Evolutionary conservation across 37 sponge, comb jelly and placozoan species (phyloP).

Genomic region (Corticium candelabrum): DNA sequence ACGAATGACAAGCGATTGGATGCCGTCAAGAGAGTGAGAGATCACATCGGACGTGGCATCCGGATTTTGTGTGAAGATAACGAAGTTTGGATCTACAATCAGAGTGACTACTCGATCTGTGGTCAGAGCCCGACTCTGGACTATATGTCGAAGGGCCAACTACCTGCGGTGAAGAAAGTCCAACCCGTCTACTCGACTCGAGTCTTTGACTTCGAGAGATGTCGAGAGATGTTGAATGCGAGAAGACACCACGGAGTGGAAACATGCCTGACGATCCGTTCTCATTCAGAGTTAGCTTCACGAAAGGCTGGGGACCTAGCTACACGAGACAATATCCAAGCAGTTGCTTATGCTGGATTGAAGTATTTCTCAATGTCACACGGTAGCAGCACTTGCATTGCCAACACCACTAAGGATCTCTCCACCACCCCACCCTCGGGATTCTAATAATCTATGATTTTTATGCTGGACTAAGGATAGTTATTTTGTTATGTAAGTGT

Average conservation of each 20-base stretch:
- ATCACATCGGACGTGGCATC: not conserved
- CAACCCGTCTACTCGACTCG: not conserved
- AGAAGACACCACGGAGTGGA: not conserved
- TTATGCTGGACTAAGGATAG: too few species aligned
- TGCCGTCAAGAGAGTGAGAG: not conserved
- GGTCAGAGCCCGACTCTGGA: not conserved
- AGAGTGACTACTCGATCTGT: not conserved
- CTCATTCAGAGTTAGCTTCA: not conserved
- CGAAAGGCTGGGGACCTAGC: slow-evolving; percentile 6
- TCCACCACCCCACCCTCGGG: too few species aligned
- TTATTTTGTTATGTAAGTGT: too few species aligned
- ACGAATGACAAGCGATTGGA: not conserved
- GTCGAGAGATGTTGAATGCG: not conserved
- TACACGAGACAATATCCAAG: not conserved
- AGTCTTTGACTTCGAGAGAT: not conserved
- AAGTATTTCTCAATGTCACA: not conserved
- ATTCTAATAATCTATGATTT: too few species aligned
- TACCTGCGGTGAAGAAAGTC: not conserved
- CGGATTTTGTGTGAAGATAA: not conserved
- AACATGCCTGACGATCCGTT: not conserved
- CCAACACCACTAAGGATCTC: too few species aligned
- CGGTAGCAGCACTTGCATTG: too few species aligned
- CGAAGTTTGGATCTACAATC: not conserved
- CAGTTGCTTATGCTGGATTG: not conserved
- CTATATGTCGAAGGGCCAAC: not conserved